A percentile compares a stretch with the other conserved stretches of the same genome.
Evolutionary conservation across 2,888 invertebrate species (phyloP).

Genomic region (Tipula helvola): DNA sequence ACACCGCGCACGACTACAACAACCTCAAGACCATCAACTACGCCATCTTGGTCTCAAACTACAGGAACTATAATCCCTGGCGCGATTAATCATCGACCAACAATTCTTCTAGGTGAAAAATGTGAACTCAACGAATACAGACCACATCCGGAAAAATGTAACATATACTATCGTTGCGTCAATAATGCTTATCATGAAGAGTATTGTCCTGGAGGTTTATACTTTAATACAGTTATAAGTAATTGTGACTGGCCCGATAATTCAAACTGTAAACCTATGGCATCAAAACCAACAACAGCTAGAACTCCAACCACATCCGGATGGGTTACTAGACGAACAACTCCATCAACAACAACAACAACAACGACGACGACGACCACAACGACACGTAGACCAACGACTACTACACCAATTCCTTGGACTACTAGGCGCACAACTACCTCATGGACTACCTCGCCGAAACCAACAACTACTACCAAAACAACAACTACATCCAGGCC

Average conservation of each 20-base stretch:
- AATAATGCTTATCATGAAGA: conserved; percentile 57
- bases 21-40: conserved; percentile 21
- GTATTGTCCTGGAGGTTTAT: conserved; percentile 65
- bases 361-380: conserved; percentile 16
- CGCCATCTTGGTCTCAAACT: conserved; percentile 20
- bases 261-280: conserved; percentile 46
- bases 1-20: conserved; percentile 21
- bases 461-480: conserved; percentile 28
- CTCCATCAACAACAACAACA: conserved; percentile 24
- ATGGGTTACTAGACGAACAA: conserved; percentile 25
- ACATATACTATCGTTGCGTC: conserved; percentile 63
- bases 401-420: conserved; percentile 24
- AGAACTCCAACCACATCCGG: conserved; percentile 22
- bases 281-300: not conserved
- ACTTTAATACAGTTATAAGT: conserved; percentile 56
- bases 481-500: conserved; percentile 20
- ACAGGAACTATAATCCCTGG: conserved; percentile 32
- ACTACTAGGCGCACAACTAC: conserved; percentile 19
- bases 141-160: conserved; percentile 56
- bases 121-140: conserved; percentile 41
- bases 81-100: conserved; percentile 37
- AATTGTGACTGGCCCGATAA: conserved; percentile 72
- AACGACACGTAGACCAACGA: conserved; percentile 21
- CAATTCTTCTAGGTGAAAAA: conserved; percentile 23
- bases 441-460: conserved; percentile 25